A percentile compares a stretch with the other conserved stretches of the same genome.
phyloP scores from a whole-genome alignment of 2,888 invertebrate genomes.

The Cosmia trapezina region DNA sequence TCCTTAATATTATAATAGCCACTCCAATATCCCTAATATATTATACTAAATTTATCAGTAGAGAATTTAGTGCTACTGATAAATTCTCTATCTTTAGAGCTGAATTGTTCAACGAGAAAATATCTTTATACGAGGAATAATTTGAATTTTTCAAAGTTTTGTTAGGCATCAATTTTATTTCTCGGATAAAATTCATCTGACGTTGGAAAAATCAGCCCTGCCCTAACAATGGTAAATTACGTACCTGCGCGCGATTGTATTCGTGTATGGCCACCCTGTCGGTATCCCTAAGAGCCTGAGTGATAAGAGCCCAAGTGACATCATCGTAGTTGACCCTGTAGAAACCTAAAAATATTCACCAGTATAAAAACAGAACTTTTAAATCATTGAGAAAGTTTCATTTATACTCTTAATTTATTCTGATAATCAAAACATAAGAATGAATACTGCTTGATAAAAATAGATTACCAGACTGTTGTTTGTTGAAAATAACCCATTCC shows the following conservation, averaged over 20 bases:
- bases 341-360: conserved; percentile 83
- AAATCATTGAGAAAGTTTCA: neutral
- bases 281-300: conserved; percentile 77
- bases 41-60: too few species aligned
- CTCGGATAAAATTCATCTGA: neutral
- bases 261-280: conserved; percentile 85
- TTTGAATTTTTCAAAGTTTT: neutral
- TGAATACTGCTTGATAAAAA: neutral
- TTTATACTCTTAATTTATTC: neutral
- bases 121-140: neutral
- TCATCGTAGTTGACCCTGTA: conserved; percentile 92
- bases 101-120: neutral
- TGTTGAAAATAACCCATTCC: conserved; percentile 92
- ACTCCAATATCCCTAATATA: too few species aligned
- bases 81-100: neutral
- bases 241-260: conserved; percentile 92
- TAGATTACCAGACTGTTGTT: conserved; percentile 89
- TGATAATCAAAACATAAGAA: neutral
- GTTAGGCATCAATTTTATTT: neutral
- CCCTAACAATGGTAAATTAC: neutral
- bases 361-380: neutral
- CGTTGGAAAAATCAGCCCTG: neutral
- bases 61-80: neutral
- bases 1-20: too few species aligned
- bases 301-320: conserved; percentile 90